Conservation (phyloP, 2,797 vertebrate species). For the Dryobates pubescens region DNA sequence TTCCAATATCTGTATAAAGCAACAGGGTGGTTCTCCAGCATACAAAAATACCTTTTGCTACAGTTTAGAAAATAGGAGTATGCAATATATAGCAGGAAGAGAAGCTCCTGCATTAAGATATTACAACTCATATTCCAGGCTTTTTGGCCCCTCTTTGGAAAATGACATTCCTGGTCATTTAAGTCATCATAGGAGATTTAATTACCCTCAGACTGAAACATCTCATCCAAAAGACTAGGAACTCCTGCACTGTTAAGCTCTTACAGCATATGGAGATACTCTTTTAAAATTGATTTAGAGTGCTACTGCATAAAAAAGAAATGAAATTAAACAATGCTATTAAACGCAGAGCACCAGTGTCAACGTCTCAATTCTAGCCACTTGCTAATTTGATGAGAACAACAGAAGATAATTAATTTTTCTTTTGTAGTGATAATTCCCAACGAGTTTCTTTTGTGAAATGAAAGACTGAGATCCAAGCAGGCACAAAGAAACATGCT, state of each 20-base stretch:
- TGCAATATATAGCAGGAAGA: not conserved
- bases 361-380: not conserved
- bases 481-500: not conserved
- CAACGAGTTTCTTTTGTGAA: not conserved
- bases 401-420: not conserved
- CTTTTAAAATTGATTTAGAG: not conserved
- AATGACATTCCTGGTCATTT: not conserved
- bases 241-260: not conserved
- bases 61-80: not conserved
- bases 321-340: not conserved
- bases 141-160: not conserved
- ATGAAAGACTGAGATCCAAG: not conserved
- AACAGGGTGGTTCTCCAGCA: not conserved
- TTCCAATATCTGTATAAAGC: not conserved
- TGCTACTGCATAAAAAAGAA: not conserved
- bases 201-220: not conserved
- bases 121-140: not conserved
- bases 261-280: not conserved
- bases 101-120: not conserved
- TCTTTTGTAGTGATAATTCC: not conserved
- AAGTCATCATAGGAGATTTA: not conserved
- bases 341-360: not conserved
- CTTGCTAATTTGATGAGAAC: not conserved
- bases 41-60: not conserved
- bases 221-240: not conserved